Evolutionary conservation across 2,888 invertebrate genomes (phyloP), one percentile per base, ranked within the genome.

Genomic region (Andrena praecox): DNA sequence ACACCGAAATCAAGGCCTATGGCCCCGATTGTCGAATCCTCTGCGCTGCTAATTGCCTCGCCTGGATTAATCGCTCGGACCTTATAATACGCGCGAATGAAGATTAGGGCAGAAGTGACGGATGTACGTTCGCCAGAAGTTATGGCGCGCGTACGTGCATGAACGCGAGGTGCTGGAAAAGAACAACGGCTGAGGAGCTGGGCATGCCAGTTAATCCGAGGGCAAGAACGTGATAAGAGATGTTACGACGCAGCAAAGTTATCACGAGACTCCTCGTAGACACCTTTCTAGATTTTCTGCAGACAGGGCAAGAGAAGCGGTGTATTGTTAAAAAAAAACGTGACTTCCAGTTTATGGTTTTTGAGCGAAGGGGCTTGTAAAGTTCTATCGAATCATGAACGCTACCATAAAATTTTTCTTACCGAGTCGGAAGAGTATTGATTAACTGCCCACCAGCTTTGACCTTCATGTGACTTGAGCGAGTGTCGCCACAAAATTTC

Each of bases 1-100:
- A 82, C 82, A 78, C 84, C 48, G 72, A 82, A 82, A 85, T 82
- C 82, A 68, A 69, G 73, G 69, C 69, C 64, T 73, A 68, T 64
- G 64, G 48, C 64, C 54, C 54, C 76, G 72, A 81, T 83, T 80
- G 70, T 68, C 72, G 62, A 71, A 81, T 83, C 80, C 70, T 67
- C 69, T 54, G 29, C 70, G 16, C 56, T 67, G 64, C 80, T 82
- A 78, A 83, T 83, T 83, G 70, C 77, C 62, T 64, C 24, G 24
- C 35, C 56, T 68, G 68, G 56, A 81, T 81, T 82, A 82, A 81
- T 82, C 71, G 72, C 59, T 54, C 6, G 42, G 3, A 69, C 64
- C 69, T 80, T 80, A 78, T 70, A 52, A 52, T 79, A 69, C 33
- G 31, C 8, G 54, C 42, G 59, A 24, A 56, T 31, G 60, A 1